These are phyloP conservation scores for Gastrophryne carolinensis DNA, from an alignment of 2,797 vertebrate genomes.

Conservation along the genomic window DNA sequence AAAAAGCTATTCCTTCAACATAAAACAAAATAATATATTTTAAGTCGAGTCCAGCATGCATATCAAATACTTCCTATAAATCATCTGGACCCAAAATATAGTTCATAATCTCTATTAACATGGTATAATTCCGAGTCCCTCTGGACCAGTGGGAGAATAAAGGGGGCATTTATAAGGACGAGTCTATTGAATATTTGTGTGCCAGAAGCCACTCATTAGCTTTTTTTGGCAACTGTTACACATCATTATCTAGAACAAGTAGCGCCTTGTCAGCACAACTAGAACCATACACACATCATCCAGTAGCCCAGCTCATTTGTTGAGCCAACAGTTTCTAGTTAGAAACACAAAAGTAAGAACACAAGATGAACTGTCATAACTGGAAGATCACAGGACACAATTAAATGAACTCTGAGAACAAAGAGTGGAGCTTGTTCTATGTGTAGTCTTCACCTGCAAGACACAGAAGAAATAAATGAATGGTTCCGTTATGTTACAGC, in stretches of 20 bases:
- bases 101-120: not conserved
- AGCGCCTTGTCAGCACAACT: not conserved
- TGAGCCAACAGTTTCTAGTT: not conserved
- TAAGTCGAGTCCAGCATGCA: not conserved
- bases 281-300: not conserved
- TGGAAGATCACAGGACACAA: not conserved
- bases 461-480: not conserved
- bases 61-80: not conserved
- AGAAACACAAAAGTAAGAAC: not conserved
- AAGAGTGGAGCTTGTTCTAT: not conserved
- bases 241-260: not conserved
- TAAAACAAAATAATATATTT: not conserved
- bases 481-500: too few relatives aligned
- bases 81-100: not conserved
- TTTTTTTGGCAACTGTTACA: not conserved
- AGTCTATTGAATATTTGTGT: not conserved
- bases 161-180: not conserved
- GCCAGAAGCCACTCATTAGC: not conserved
- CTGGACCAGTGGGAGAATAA: not conserved
- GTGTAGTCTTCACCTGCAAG: conserved; percentile 14
- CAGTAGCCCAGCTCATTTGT: not conserved
- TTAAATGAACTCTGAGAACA: not conserved
- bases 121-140: not conserved
- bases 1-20: not conserved
- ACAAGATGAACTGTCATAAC: not conserved